These are phyloP conservation scores for Stichodactyla helianthus DNA, from an alignment of 64 coral and sea anemone genomes.

Conservation along the genomic window DNA sequence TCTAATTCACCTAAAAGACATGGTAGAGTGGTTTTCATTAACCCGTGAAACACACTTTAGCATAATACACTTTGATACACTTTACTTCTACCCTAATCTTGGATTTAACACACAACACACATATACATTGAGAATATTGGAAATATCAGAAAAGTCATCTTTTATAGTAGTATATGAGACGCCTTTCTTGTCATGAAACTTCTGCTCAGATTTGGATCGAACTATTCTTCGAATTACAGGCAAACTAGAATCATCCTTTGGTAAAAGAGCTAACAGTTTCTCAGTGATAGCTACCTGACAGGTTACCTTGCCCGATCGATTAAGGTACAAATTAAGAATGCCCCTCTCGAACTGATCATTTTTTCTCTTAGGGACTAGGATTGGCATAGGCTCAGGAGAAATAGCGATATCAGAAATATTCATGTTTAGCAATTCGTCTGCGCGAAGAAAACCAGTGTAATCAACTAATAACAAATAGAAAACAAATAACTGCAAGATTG, in stretches of 20 bases:
- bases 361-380: slow-evolving; percentile 33
- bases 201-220: neutral
- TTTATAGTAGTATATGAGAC: slow-evolving; percentile 20
- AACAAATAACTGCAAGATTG: slow-evolving; percentile 19
- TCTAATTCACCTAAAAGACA: too few species aligned
- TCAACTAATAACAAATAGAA: slow-evolving; percentile 41
- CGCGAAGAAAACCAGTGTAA: slow-evolving; percentile 39
- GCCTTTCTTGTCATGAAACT: neutral
- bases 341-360: slow-evolving; percentile 62
- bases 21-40: too few species aligned
- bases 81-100: too few species aligned
- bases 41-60: too few species aligned
- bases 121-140: too few species aligned
- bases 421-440: slow-evolving; percentile 30
- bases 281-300: slow-evolving; percentile 41
- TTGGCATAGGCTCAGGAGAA: slow-evolving; percentile 24
- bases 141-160: slow-evolving; percentile 18
- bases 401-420: slow-evolving; percentile 25
- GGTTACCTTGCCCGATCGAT: slow-evolving; percentile 26
- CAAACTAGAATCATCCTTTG: neutral
- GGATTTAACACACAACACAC: too few species aligned
- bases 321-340: slow-evolving; percentile 23
- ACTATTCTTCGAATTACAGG: slow-evolving; percentile 19
- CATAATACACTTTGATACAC: too few species aligned
- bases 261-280: slow-evolving; percentile 5